Evolutionary conservation across 2,888 invertebrate genomes (phyloP), one percentile per base, ranked within the genome.

Genomic region (Globia sparganii): DNA sequence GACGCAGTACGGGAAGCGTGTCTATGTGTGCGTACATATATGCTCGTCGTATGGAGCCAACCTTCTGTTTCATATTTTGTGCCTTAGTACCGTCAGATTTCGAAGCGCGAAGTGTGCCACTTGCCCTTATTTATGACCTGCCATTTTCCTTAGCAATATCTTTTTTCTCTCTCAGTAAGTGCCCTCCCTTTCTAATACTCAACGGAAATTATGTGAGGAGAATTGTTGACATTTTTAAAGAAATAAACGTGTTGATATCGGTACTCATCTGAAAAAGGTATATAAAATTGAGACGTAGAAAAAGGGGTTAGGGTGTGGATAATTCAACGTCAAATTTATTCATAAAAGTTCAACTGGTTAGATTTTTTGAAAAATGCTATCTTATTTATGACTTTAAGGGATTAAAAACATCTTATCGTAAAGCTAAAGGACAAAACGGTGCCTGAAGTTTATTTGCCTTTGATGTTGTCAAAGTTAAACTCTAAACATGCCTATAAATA

Each of bases 111-210:
- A 93, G 90, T 91, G 88, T 86, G 87, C 89, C 91, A 92, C 93
- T 93, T 90, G 88, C 86, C 85, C 86, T 94, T 95, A 95, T 95
- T 94, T 95, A 95, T 92, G 91, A 90, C 88, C 90, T 88, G 89
- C 92, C 91, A 93, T 94, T 95, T 93, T 91, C 92, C 88, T 87
- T 86, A 86, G 91, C 90, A 92, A 93, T 93, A 94, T 94, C 92
- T 93, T 93, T 93, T 91, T 89, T 90, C 85, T 87, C 82, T 82
- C 75, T 85, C 83, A 84, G 81, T 88, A 88, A 88, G 86, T 87
- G 87, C 80, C 87, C 85, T 84, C 81, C 81, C 84, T 77, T 87
- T 86, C 83, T 90, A 87, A 88, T 86, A 88, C 86, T 77, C 68
- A 84, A 84, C 77, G 89, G 89, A 91, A 92, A 92, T 93, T 91